A percentile compares a stretch with the other conserved stretches of the same genome.
Evolutionary conservation across 1,140 invertebrate genomes (phyloP).

Genomic region (Idris sp.): DNA sequence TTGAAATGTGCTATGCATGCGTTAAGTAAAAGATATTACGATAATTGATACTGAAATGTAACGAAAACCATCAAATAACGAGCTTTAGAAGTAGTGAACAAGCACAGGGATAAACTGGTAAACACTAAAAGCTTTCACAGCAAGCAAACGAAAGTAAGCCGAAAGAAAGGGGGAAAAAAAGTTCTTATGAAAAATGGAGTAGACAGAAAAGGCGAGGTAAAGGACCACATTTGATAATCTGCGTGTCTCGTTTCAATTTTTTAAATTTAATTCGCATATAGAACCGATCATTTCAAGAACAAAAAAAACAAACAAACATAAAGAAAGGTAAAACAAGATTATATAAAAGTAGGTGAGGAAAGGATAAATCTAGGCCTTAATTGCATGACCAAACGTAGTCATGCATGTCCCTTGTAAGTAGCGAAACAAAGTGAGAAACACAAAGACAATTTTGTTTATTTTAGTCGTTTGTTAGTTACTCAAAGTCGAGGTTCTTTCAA

Average conservation of each 20-base stretch:
- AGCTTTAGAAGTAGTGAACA: conserved; percentile 16
- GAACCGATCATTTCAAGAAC: too few species aligned
- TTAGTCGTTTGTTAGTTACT: conserved; percentile 55
- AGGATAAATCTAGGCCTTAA: conserved; percentile 15
- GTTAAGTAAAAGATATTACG: conserved; percentile 7
- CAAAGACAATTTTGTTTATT: conserved; percentile 40
- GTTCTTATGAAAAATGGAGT: conserved; percentile 22
- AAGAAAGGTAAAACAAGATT: conserved; percentile 1
- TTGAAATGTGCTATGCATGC: too few species aligned
- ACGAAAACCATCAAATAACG: conserved; percentile 17
- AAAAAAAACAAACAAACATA: not conserved
- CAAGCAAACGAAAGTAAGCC: conserved; percentile 29
- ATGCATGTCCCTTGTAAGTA: conserved; percentile 57
- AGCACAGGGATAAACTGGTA: conserved; percentile 18
- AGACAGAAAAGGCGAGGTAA: conserved; percentile 3
- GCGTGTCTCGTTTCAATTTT: not conserved
- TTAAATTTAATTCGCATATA: too few species aligned
- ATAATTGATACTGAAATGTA: conserved; percentile 16
- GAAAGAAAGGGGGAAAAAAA: conserved; percentile 15
- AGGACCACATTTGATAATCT: not conserved
- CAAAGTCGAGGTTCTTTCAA: conserved; percentile 64
- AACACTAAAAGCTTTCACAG: conserved; percentile 33
- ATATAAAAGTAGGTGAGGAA: conserved; percentile 19
- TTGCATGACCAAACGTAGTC: conserved; percentile 34
- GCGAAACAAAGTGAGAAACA: conserved; percentile 55